Evolutionary conservation across 2,888 invertebrate genomes (phyloP).

Genomic region (Crematogaster levior): DNA sequence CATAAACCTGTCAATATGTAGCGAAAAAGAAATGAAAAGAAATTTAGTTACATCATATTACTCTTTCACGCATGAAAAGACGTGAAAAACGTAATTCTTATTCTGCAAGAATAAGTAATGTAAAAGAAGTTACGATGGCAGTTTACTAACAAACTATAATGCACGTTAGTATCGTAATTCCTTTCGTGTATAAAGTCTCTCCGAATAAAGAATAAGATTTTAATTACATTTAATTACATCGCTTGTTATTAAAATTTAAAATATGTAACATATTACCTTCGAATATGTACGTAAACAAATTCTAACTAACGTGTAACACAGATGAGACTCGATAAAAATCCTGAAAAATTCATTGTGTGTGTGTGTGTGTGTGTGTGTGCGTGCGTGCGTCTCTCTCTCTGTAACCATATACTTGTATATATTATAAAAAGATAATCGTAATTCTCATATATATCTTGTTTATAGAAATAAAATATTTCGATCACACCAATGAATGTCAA

Average conservation of each 20-base stretch:
- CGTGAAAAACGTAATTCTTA: background rate
- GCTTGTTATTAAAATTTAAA: background rate
- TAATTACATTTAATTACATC: constrained; percentile 10
- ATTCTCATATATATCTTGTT: background rate
- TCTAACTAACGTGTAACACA: constrained; percentile 27
- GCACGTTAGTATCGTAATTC: background rate
- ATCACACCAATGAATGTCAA: background rate
- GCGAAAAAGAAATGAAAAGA: background rate
- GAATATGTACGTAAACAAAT: constrained; percentile 12
- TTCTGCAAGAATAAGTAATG: background rate
- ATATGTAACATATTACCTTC: constrained; percentile 2
- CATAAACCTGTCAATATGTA: background rate
- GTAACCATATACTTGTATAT: constrained; percentile 33
- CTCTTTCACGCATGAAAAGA: background rate
- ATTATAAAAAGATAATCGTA: constrained; percentile 4
- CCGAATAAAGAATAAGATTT: background rate
- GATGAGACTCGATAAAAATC: constrained; percentile 23
- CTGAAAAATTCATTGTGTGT: constrained; percentile 16
- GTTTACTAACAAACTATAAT: background rate
- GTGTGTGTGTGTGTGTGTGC: background rate
- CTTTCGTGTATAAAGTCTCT: background rate
- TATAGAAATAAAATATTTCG: background rate
- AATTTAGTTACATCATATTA: background rate
- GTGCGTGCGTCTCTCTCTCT: too few species aligned
- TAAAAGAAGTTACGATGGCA: background rate